Evolutionary conservation across 2,113 vertebrate species (phyloP), one percentile per base, ranked within the genome.

Genomic region (Aviceda subcristata): DNA sequence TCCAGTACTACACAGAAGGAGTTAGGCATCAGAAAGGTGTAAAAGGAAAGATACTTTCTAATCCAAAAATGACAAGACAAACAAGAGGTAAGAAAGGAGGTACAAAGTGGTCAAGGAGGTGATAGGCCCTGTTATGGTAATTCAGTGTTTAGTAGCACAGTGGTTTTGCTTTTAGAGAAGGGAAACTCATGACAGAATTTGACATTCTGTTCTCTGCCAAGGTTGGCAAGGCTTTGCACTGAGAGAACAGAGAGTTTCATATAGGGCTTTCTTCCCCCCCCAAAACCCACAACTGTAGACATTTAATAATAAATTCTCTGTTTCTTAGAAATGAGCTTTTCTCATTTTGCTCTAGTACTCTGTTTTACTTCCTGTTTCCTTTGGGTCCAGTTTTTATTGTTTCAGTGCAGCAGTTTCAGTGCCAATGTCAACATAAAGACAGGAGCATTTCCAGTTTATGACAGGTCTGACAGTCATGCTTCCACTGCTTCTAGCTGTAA

Each of bases 371-470:
- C 90, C 85, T 89, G 56, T 83, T 87, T 93, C 94, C 77, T 95
- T 85, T 85, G 86, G 74, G 74, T 72, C 29, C 17, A 71, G 26
- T 38, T 92, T 96, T 89, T 90, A 78, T 92, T 95, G 83, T 93
- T 92, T 94, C 77, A 80, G 53, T 43, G 34, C 30, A 87, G 74
- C 36, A 67, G 78, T 86, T 89, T 83, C 86, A 91, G 50, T 66
- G 68, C 75, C 94, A 96, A 96, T 76, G 41, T 92, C 91, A 97
- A 94, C 60, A 94, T 6, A 69, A 93, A 85, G 84, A 96, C 51
- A 85, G 45, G 38, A 96, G 67, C 60, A 62, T 92, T 98, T 98
- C 91, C 93, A 76, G 86, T 77, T 96, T 94, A 80, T 71, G 88
- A 53, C 78, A 62, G 67, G 48, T 73, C 87, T 95, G 73, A 90